Percentiles rank a stretch among this genome's conserved stretches.
phyloP scores from a whole-genome alignment of 2,888 invertebrate genomes.

The Acronicta leporina region DNA sequence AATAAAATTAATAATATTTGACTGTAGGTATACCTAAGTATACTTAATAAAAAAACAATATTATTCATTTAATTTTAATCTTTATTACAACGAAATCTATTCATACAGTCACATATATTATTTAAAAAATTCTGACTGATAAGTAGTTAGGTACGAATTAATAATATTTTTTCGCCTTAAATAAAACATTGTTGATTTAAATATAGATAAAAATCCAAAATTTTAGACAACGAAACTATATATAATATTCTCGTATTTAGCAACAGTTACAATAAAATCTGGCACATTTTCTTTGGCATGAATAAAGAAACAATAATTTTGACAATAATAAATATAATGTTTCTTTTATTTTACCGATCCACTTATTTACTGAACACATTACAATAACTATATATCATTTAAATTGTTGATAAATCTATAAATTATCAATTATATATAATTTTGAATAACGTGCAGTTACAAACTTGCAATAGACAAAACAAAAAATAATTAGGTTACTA shows the following conservation, averaged over 20 bases:
- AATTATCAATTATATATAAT: slow-evolving; percentile 65
- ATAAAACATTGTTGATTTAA: slow-evolving; percentile 31
- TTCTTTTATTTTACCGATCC: slow-evolving; percentile 35
- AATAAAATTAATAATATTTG: too few relatives aligned
- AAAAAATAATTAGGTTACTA: slow-evolving; percentile 48
- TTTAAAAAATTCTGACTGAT: slow-evolving; percentile 64
- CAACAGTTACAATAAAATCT: slow-evolving; percentile 55
- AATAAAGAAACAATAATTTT: slow-evolving; percentile 35
- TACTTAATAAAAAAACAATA: slow-evolving; percentile 1
- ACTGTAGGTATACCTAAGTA: too few relatives aligned
- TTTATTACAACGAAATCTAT: slow-evolving; percentile 88
- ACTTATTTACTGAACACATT: slow-evolving; percentile 83
- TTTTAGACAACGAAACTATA: slow-evolving; percentile 37
- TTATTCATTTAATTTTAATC: slow-evolving; percentile 47
- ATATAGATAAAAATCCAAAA: slow-evolving; percentile 30
- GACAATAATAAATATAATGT: slow-evolving; percentile 29
- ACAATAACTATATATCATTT: slow-evolving; percentile 68
- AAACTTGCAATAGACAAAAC: slow-evolving; percentile 67
- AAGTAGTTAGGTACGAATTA: slow-evolving; percentile 43
- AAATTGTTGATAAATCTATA: slow-evolving; percentile 71
- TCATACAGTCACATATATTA: slow-evolving; percentile 80
- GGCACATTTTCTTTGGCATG: slow-evolving; percentile 46
- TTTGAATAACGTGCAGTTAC: slow-evolving; percentile 72
- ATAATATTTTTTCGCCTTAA: slow-evolving; percentile 46
- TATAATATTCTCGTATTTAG: slow-evolving; percentile 40